Base-by-base conservation (phyloP, 2,113 vertebrate genomes). In the Drymodes brunneopygia region DNA sequence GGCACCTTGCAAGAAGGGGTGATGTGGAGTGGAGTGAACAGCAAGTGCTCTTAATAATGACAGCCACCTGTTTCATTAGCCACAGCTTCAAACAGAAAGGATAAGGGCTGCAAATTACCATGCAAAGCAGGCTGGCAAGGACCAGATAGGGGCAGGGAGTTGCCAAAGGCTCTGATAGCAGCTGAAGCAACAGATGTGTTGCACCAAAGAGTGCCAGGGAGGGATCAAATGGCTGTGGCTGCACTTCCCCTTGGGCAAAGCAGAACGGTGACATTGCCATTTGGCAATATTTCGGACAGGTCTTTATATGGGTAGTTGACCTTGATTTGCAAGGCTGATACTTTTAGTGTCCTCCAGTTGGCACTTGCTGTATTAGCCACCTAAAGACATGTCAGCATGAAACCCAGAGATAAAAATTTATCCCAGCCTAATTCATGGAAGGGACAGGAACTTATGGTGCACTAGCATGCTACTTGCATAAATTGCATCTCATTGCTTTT, bases 131-230 rank as follows among this genome's bases (percentile, higher is more conserved):
- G 47, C 88, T 96, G 94, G 94, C 92, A 84, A 86, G 66, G 84
- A 80, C 88, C 92, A 94, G 66, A 78, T 19, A 91, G 66, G 65
- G 50, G 40, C 61, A 48, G 44, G 28, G 84, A 77, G 21, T 79
- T 95, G 95, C 90, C 95, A 95, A 95, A 94, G 75, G 62, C 92
- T 95, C 65, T 77, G 61, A 80, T 20, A 96, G 86, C 97, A 96
- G 94, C 96, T 96, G 95, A 94, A 97, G 71, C 73, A 96, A 96
- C 95, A 97, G 95, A 97, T 97, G 97, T 87, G 66, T 79, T 95
- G 81, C 85, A 92, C 94, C 94, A 95, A 92, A 91, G 86, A 87
- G 72, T 64, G 92, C 95, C 92, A 97, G 79, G 84, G 86, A 69
- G 33, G 56, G 73, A 91, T 81, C 25, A 92, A 96, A 92, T 11